phyloP scores from a whole-genome alignment of 2,113 vertebrate genomes.

The Oreotrochilus melanogaster region DNA sequence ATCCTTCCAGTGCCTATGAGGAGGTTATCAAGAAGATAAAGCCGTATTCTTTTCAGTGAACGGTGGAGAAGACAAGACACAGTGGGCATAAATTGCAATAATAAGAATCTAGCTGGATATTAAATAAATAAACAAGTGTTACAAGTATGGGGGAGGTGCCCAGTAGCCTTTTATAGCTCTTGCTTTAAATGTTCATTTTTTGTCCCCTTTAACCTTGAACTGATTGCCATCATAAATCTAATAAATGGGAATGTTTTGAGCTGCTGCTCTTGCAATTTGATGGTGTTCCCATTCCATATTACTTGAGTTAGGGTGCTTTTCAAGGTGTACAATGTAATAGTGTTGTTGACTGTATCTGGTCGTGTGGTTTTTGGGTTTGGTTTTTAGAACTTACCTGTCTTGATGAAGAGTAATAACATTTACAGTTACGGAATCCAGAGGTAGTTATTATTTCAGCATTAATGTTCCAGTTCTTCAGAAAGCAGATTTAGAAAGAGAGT shows the following conservation, averaged over 20 bases:
- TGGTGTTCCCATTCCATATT: not conserved
- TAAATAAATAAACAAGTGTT: not conserved
- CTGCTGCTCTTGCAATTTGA: not conserved
- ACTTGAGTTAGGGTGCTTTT: not conserved
- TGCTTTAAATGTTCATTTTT: not conserved
- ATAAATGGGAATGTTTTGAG: not conserved
- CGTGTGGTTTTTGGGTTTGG: not conserved
- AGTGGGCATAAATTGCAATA: not conserved
- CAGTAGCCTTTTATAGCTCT: not conserved
- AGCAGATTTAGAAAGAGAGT: not conserved
- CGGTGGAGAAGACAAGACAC: not conserved
- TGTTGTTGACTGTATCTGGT: not conserved
- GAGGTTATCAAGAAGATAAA: not conserved
- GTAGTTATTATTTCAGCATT: not conserved
- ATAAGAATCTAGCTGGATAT: not conserved
- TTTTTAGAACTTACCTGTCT: not conserved
- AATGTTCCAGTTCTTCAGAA: conserved; percentile 13
- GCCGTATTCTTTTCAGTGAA: not conserved
- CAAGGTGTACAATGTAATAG: not conserved
- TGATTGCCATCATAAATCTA: not conserved
- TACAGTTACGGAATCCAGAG: not conserved
- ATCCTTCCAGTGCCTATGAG: not conserved
- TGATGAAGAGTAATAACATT: not conserved
- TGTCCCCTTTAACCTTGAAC: not conserved
- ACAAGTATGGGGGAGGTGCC: not conserved